Evolutionary conservation across 1,140 invertebrate species (phyloP).

Genomic region (Helicoverpa zea): DNA sequence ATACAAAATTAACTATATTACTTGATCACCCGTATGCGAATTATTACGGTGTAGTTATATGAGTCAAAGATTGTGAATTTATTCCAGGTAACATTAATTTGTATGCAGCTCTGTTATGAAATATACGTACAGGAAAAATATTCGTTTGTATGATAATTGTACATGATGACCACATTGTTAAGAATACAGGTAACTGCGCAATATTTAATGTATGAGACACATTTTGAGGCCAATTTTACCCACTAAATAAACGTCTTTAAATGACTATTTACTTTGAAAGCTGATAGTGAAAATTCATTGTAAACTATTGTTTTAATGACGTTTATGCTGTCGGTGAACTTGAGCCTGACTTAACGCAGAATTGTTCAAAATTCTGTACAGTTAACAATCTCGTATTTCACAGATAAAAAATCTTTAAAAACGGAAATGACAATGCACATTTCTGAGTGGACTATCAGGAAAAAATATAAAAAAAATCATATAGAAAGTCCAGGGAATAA

Average conservation of each 20-base stretch:
- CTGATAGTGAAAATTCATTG: too few species aligned
- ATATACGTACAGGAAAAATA: background rate
- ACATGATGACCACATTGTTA: background rate
- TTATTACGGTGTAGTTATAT: constrained; percentile 1
- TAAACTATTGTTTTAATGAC: too few species aligned
- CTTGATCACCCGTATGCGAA: constrained; percentile 51
- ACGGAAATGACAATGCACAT: background rate
- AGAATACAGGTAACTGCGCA: background rate
- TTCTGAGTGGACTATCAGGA: constrained; percentile 5
- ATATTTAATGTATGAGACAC: too few species aligned
- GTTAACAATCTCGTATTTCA: background rate
- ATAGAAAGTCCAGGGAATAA: background rate
- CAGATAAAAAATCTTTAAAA: background rate
- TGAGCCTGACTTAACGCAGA: background rate
- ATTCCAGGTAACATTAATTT: background rate
- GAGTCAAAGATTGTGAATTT: constrained; percentile 19
- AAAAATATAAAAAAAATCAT: background rate
- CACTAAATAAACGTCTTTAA: too few species aligned
- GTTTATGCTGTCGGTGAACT: too few species aligned
- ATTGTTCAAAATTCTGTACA: background rate
- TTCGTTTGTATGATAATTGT: background rate
- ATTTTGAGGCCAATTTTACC: too few species aligned
- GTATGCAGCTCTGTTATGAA: background rate
- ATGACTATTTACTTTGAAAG: too few species aligned
- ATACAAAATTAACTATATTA: constrained; percentile 64